Conservation (phyloP, 2,113 vertebrate species). For the Engystomops pustulosus region DNA sequence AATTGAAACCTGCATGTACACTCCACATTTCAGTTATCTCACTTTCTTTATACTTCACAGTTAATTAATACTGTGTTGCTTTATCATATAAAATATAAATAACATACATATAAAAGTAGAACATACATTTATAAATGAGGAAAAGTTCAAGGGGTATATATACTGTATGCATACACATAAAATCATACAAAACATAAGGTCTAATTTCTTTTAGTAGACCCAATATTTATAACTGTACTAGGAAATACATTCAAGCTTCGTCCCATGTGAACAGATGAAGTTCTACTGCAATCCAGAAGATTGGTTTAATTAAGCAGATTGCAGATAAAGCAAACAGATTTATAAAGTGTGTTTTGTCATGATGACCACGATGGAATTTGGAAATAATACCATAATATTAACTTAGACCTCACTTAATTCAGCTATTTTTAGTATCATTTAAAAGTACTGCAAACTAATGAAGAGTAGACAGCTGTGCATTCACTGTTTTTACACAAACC, state of each 20-base stretch:
- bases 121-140: too few relatives aligned
- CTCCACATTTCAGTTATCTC: too few relatives aligned
- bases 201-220: not conserved
- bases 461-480: conserved; percentile 28
- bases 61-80: too few relatives aligned
- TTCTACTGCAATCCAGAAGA: conserved; percentile 27
- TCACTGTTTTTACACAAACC: conserved; percentile 40
- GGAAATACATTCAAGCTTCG: not conserved
- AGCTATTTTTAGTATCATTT: conserved; percentile 46
- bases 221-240: not conserved
- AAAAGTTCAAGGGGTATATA: too few relatives aligned
- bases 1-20: too few relatives aligned
- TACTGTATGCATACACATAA: too few relatives aligned
- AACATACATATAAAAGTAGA: too few relatives aligned
- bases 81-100: too few relatives aligned
- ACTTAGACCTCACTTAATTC: conserved; percentile 5
- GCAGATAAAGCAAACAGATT: conserved; percentile 45
- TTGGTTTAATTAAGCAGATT: conserved; percentile 26
- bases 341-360: conserved; percentile 48
- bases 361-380: conserved; percentile 53
- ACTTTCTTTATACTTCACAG: too few relatives aligned
- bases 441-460: conserved; percentile 5
- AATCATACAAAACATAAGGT: too few relatives aligned
- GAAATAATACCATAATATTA: conserved; percentile 44
- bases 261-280: conserved; percentile 7